Base-by-base conservation (phyloP, 2,113 vertebrate species). In the Varanus komodoensis region DNA sequence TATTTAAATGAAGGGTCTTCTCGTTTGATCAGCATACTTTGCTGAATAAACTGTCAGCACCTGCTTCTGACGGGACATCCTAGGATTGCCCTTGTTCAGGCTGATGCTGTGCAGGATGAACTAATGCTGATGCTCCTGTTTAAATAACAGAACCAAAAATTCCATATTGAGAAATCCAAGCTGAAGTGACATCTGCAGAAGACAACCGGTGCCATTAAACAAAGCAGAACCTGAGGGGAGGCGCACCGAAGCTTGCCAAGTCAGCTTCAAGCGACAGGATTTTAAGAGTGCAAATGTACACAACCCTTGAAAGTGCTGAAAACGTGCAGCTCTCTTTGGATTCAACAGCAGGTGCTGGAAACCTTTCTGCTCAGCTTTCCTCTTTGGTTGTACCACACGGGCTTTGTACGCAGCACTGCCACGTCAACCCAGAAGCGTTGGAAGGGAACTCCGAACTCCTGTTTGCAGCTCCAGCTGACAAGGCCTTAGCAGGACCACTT, bases 361-460 rank as follows among this genome's bases (percentile, higher is more conserved):
- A 96, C 89, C 93, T 95, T 15, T 86, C 85, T 94, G 87, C 82
- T 90, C 91, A 84, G 88, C 93, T 96, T 96, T 89, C 27, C n/a
- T 95, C 94, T 91, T 88, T 93, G 91, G 92, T 95, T 95, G 93
- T 95, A 94, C 94, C 89, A 96, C 88, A 93, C 91, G 95, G 95
- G 96, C 92, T 95, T 93, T 90, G 95, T n/a, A 95, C 90, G 94
- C 91, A 15, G 96, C 96, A 94, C 92, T 94, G 95, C 92, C 85
- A 82, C 38, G 89, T 95, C 94, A 96, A 96, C 96, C 96, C 94
- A 74, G 88, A 96, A 96, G 94, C 29, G 94, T 92, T 77, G 93
- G 93, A 96, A 94, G 69, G 93, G 50, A 93, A 75, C 71, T 80
- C 92, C 96, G 95, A 89, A 79, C 74, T 95, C 84, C 92, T 96